Percentiles rank a stretch among this genome's conserved stretches.
phyloP scores from a whole-genome alignment of 37 sponge, comb jelly and placozoan species.

The Chondrosia reniformis region DNA sequence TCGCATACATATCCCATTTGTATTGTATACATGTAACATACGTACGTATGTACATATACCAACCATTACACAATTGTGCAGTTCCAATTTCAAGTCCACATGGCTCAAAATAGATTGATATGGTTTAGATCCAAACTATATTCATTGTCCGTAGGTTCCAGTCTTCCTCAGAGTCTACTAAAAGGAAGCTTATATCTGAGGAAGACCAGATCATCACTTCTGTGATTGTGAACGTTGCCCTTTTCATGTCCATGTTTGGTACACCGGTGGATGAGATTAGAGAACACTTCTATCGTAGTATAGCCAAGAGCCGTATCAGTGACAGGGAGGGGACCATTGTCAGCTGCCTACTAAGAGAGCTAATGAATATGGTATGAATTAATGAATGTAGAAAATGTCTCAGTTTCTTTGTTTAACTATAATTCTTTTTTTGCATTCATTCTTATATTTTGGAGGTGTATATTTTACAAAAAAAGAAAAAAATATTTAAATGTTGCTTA shows the following conservation, averaged over 20 bases:
- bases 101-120: no score
- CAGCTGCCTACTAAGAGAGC: constrained; percentile 22
- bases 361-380: constrained; percentile 36
- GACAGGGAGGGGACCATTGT: constrained; percentile 46
- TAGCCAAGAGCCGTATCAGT: constrained; percentile 41
- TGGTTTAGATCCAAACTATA: background rate
- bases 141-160: constrained; percentile 38
- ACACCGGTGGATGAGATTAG: constrained; percentile 27
- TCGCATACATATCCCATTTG: background rate
- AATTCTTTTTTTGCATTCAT: no score
- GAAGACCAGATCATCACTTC: constrained; percentile 67
- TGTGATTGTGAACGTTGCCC: constrained; percentile 58
- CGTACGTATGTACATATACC: background rate
- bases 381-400: background rate
- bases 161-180: constrained; percentile 23
- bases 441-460: no score
- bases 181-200: constrained; percentile 36
- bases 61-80: no score
- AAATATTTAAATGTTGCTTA: no score
- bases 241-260: constrained; percentile 65
- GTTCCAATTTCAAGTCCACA: no score
- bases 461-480: no score
- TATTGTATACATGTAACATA: background rate
- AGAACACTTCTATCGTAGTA: constrained; percentile 32
- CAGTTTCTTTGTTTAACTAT: background rate